Evolutionary conservation across 2,113 vertebrate species (phyloP), one percentile per base, ranked within the genome.

Genomic region (Alces alces): DNA sequence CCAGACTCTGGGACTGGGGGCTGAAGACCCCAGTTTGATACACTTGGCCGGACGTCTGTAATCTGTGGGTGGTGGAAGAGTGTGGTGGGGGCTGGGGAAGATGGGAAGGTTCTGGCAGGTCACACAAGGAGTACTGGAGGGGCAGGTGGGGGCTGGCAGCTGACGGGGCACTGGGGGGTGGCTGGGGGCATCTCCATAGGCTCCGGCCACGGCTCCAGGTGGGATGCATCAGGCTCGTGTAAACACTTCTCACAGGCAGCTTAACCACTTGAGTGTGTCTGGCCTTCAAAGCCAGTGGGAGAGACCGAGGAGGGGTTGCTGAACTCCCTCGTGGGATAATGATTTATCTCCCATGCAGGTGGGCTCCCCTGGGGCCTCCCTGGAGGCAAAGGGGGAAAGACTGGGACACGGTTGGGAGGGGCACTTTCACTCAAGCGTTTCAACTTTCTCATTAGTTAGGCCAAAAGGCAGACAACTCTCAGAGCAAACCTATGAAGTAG

Each of bases 181-280:
- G 91, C 61, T 73, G 94, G 96, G 98, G 97, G 94, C 93, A 95
- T 97, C 96, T 92, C 95, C 2, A n/a, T 93, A 58, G 89, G 92
- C 95, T 89, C 66, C 0, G 1, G 89, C 91, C 30, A 25, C 28
- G 70, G 96, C 54, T 7, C 97, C 98, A 98, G 98, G 97, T 98
- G 97, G 98, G 98, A 97, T 94, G 64, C 80, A 93, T 98, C 98
- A 98, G 79, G 50, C 66, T 97, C 3, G 1, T 92, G 25, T 97
- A 92, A 98, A 98, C n/a, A 55, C 96, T 97, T 96, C 97, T 98
- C 86, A 82, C 97, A 89, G 95, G 98, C 97, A 73, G 97, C 97
- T 98, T 89, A 91, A 98, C 95, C 98, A 98, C 98, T 98, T 98
- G 98, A 98, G 98, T 98, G 97, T 98, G 95, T 96, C 97, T 97